Base-by-base conservation (phyloP, 2,797 vertebrate species). In the Microcaecilia unicolor region DNA sequence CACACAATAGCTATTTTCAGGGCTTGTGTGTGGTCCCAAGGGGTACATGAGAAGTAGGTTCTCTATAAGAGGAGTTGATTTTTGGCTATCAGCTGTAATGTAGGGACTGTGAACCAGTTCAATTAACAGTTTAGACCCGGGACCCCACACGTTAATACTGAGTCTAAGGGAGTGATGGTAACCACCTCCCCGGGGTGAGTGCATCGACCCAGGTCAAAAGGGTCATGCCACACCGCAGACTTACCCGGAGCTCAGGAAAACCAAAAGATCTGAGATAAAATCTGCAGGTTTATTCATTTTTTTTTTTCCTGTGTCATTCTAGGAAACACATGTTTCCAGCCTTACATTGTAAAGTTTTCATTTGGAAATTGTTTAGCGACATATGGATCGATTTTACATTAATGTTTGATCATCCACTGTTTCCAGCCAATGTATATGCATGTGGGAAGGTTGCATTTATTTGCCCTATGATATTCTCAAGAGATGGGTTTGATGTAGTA, bases 301-400 rank as follows among this genome's bases (percentile, higher is more conserved):
- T 48, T 49, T 60, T 38, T 14, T 8, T 33, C 19, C 21, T 10
- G 25, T 11, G n/a, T 9, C 9, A 15, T 20, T 9, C 4, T 33
- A 26, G 33, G 9, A 52, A 58, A 48, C 69, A 71, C 68, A 67
- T 51, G 64, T 50, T 40, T 15, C 12, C 23, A 30, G 22, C 13
- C n/a, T 44, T 10, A 22, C 16, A 35, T 38, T 58, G 32, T 44
- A 40, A 55, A 58, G 57, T 49, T 45, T 64, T 71, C 70, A 74
- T 80, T 83, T 85, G 80, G 78, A 86, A 86, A 72, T 44, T 66
- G 60, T 81, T 80, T 79, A 64, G 62, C 60, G 75, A 78, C 87
- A 91, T 83, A 81, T 89, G 87, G 82, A 84, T 83, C 63, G 72
- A 73, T 73, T 87, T 86, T 84, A 64, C 75, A 64, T 65, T 68